Evolutionary conservation across 2,113 vertebrate genomes (phyloP), one percentile per base, ranked within the genome.

Genomic region (Raja brachyura): DNA sequence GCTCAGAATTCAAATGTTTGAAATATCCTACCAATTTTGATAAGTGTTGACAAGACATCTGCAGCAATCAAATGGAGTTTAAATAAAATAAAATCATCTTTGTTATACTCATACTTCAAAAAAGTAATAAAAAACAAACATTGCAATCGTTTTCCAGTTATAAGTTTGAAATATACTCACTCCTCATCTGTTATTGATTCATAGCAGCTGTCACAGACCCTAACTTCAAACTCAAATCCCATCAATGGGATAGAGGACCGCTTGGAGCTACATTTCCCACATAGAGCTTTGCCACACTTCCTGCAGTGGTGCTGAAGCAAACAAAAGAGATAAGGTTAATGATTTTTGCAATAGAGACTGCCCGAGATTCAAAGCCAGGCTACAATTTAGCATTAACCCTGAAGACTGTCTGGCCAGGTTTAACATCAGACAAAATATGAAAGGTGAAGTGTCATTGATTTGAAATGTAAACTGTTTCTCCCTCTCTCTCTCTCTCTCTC

Each of bases 161-260:
- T 25, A 92, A 92, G 4, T 92, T 70, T 48, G 25, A 68, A 92
- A 4, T 93, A 68, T 48, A 98, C 99, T 98, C 95, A 99, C 99
- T 99, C 98, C 94, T 99, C 98, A 9, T 99, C 99, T 0, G 98
- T 99, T 95, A 99, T 99, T 95, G 98, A 98, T 94, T 98, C 98
- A 0, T 98, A 96, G 95, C 99, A 99, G 96, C 96, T 97, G 94
- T 99, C 98, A 0, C 99, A 99, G 95, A 99, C 98, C 28, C 99
- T 96, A 94, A 99, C 99, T 96, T 98, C 97, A 3, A 99, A 99
- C 96, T 99, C 99, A 0, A 99, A 99, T 54, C 99, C 99, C 98
- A 99, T 99, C 93, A 99, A 96, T 0, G 98, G 99, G 95, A 99
- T 99, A 94, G 97, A 97, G 93, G 99, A 99, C 90, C 98, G 98